Base-by-base conservation (phyloP, 2,888 invertebrate genomes). In the Chironomus tentans region DNA sequence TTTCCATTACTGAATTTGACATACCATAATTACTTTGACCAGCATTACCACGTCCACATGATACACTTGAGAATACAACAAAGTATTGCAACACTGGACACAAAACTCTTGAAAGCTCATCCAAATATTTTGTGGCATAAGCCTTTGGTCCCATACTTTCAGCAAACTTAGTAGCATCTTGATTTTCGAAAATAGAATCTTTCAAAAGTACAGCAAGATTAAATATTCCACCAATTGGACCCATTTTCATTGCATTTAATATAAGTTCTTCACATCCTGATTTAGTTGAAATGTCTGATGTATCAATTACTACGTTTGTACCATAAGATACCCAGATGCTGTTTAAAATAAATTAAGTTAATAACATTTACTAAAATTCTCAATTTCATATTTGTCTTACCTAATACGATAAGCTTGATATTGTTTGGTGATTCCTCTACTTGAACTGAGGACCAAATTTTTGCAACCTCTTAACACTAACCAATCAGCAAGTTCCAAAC, bases 21-120 rank as follows among this genome's bases (percentile, higher is more conserved):
- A 92, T 91, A 28, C 94, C 96, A 82, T 96, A 96, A 85, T 94
- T 95, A 18, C 92, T 90, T 85, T 97, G 97, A 0, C 95, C 95
- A 5, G 92, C 90, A 83, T 96, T 96, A 79, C 97, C 97, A 22
- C 95, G 88, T 15, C 96, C 96, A 81, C 95, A 95, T 0, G 93
- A 91, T 5, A 96, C 93, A 18, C 95, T 95, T 0, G 96, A 96
- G 85, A 96, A 97, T 21, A 93, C 90, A 0, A 97, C 95, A 82
- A 97, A 97, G 84, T 92, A 88, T 80, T 89, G 87, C 62, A 88
- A 79, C 1, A 84, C 65, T 0, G 87, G 87, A 77, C 90, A 91
- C 76, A 87, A 78, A 62, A 83, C 82, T 68, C 92, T 85, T 0
- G 89, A 88, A 2, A 88, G 81, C 77, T 86, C 85, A 81, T 97